These are phyloP conservation scores for Dryomyza anilis DNA, from an alignment of 2,888 invertebrate species.

Conservation along the genomic window DNA sequence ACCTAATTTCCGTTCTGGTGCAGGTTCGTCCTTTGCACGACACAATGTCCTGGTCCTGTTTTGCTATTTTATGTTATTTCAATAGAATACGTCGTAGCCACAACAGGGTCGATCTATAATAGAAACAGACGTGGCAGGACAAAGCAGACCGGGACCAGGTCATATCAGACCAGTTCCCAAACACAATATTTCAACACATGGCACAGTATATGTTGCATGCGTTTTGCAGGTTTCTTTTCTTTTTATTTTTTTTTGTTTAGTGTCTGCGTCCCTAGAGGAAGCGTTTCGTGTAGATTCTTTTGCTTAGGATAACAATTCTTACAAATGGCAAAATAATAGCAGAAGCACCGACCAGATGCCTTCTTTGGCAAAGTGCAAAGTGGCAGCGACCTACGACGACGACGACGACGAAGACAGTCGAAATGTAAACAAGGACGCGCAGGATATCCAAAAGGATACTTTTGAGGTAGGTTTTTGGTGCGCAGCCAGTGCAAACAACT, in stretches of 20 bases:
- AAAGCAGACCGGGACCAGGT: neutral
- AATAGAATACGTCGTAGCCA: neutral
- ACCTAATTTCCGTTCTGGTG: conserved; percentile 32
- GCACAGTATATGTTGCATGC: too few relatives aligned
- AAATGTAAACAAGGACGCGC: conserved; percentile 7
- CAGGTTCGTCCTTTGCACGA: conserved; percentile 16
- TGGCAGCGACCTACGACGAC: conserved; percentile 1
- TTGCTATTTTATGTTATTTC: neutral
- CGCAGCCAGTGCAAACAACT: neutral
- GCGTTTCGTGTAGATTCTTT: neutral
- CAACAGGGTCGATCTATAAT: too few relatives aligned
- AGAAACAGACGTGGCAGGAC: too few relatives aligned
- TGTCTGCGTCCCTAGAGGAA: neutral
- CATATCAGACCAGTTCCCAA: neutral
- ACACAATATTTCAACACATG: neutral
- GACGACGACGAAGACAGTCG: conserved; percentile 16
- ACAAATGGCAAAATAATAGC: neutral
- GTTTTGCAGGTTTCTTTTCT: neutral
- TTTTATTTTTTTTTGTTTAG: neutral
- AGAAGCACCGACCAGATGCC: conserved; percentile 1
- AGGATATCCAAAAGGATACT: neutral
- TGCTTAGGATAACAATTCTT: neutral
- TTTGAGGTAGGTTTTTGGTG: conserved; percentile 16
- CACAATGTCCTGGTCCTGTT: neutral
- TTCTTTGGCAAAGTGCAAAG: conserved; percentile 3